These are phyloP conservation scores for Amphibalanus amphitrite DNA, from an alignment of 1,140 invertebrate genomes.

Conservation along the genomic window DNA sequence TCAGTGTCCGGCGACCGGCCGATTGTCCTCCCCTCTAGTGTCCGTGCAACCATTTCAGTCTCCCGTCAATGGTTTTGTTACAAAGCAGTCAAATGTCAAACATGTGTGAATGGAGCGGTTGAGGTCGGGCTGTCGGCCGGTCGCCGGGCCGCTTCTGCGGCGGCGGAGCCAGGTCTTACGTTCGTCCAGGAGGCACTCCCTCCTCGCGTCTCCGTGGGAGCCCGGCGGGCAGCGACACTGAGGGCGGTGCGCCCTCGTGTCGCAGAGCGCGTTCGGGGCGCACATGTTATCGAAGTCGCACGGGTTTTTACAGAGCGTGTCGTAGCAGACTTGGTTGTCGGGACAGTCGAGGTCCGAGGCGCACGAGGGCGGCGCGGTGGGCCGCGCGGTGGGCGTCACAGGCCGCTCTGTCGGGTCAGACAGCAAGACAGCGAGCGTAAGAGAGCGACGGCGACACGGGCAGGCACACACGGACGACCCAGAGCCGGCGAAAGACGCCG, in stretches of 20 bases:
- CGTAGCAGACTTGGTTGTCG: slow-evolving; percentile 21
- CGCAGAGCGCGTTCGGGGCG: slow-evolving; percentile 22
- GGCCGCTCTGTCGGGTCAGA: neutral
- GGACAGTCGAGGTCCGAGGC: slow-evolving; percentile 21
- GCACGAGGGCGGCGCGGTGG: slow-evolving; percentile 16
- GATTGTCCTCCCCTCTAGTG: too few species aligned
- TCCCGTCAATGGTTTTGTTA: too few species aligned
- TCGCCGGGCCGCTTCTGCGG: too few species aligned
- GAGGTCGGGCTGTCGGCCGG: too few species aligned
- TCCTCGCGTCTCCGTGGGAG: slow-evolving; percentile 21
- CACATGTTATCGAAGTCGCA: slow-evolving; percentile 22
- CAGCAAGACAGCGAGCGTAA: neutral
- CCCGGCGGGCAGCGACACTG: slow-evolving; percentile 23
- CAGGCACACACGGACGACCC: neutral
- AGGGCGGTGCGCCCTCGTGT: slow-evolving; percentile 20
- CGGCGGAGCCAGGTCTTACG: neutral
- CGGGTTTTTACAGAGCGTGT: slow-evolving; percentile 20
- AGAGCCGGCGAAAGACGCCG: neutral
- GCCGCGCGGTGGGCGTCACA: neutral
- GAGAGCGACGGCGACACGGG: neutral
- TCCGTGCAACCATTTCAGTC: too few species aligned
- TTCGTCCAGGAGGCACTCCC: neutral
- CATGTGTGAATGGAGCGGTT: too few species aligned
- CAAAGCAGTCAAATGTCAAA: too few species aligned
- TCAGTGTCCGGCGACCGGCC: too few species aligned